Evolutionary conservation across 2,888 invertebrate species (phyloP), one percentile per base, ranked within the genome.

Genomic region (Ptychoptera albimana): DNA sequence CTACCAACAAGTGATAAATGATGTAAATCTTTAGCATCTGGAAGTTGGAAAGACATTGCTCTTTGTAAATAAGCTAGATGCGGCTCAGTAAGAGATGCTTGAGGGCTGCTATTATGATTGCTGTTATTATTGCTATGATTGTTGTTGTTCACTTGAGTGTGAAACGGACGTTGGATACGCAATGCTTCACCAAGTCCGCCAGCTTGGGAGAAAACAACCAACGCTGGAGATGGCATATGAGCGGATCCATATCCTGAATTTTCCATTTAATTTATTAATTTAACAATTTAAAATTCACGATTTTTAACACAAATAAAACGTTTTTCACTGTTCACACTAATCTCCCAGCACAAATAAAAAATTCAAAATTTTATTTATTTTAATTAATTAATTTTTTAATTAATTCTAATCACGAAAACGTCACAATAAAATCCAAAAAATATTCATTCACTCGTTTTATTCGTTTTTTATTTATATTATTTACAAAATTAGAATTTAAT

Each of bases 121-220:
- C 23, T 7, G 7, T 23, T 23, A 23, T 23, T 23, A 23, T 23
- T 23, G 23, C 23, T 23, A 7, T 23, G 23, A 23, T 23, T 23
- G 23, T 23, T 23, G 5, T 2, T 13, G 8, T 23, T 68, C 65
- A 79, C 79, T 74, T 79, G 76, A 61, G 77, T 71, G 67, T 77
- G 78, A 68, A 79, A 80, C 57, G 80, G 79, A 63, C 80, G 72
- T 68, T 80, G 80, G 68, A 80, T 78, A 66, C 80, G 71, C 55
- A 80, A 70, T 54, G 79, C 78, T 69, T 81, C 80, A 61, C 79
- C 77, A 64, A 80, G 70, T 58, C 77, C 77, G 58, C 78, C 77
- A 57, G 79, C 78, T 70, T 80, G 79, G 53, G 80, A 80, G 63
- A 81, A 75, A 53, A 81, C 80, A 59, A 81, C 80, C 64, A 80